Base-by-base conservation (phyloP, 1,140 invertebrate genomes). In the Drosophila neocordata region DNA sequence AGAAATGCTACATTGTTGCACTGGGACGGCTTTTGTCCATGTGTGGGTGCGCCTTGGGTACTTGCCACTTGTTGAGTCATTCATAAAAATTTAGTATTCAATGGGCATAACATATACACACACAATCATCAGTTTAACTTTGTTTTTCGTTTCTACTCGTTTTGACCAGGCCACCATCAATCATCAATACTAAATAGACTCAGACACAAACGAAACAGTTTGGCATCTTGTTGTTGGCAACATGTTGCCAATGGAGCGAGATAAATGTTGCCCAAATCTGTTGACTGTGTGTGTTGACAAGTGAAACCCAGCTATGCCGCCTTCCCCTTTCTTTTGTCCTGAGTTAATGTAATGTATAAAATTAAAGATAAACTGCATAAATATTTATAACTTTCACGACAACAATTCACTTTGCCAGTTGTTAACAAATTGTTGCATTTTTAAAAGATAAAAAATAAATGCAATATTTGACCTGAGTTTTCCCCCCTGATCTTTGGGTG, bases 21-120 rank as follows among this genome's bases (percentile, higher is more conserved):
- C 41, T 48, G 27, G 27, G 27, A 3, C 27, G 27, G 1, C 27
- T 1, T 3, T 7, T 31, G 3, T 31, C 4, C 20, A 15, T 20
- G 52, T 66, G 63, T 74, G 70, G 79, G 79, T 74, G 67, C 70
- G 69, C 48, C 56, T 35, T 24, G 20, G n/a, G 9, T 52, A 68
- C 59, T 15, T 80, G 77, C 73, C 76, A 84, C 82, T 87, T 85
- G 81, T 84, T 84, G 81, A 84, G 81, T 87, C 81, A 84, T 77
- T 76, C 13, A 51, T 31, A 6, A 60, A 61, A 59, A 66, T 77
- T 84, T 84, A 85, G 82, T 73, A 85, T 87, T 72, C 82, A 74
- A 76, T 48, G 15, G 41, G 41, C 41, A 48, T 48, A 48, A 48
- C 41, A 44, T 7, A 18, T 2, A 44, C n/a, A 44, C 41, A 24